Conservation (phyloP, 2,888 invertebrate species). For the Xestia c-nigrum region DNA sequence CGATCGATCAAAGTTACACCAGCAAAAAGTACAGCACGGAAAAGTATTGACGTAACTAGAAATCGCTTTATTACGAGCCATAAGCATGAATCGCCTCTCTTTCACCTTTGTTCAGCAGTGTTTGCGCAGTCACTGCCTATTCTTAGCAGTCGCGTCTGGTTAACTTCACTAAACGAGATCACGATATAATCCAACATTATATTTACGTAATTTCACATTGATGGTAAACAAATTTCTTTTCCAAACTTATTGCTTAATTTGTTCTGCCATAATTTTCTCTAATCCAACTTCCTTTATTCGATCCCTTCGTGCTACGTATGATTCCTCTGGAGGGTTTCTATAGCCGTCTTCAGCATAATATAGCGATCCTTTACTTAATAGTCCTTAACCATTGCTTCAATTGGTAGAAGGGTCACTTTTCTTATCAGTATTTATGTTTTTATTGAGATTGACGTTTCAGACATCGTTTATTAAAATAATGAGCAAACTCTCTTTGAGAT, state of each 20-base stretch:
- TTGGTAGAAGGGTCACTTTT: conserved; percentile 35
- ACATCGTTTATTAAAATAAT: conserved; percentile 58
- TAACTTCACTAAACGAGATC: conserved; percentile 65
- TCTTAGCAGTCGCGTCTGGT: conserved; percentile 63
- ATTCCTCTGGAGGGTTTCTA: conserved; percentile 13
- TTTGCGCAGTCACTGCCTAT: conserved; percentile 71
- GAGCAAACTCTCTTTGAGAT: conserved; percentile 53
- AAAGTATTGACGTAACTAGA: conserved; percentile 68
- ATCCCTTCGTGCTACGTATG: conserved; percentile 27
- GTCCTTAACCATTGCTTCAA: conserved; percentile 28
- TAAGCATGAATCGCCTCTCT: conserved; percentile 64
- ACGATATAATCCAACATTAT: conserved; percentile 57
- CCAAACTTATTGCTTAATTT: conserved; percentile 18
- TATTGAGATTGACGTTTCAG: conserved; percentile 64
- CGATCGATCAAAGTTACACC: conserved; percentile 29
- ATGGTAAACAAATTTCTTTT: conserved; percentile 24
- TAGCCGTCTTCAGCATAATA: conserved; percentile 16
- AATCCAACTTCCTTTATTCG: conserved; percentile 40
- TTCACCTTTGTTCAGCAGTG: conserved; percentile 68
- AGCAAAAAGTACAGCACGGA: conserved; percentile 33
- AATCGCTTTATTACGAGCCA: conserved; percentile 66
- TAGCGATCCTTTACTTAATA: conserved; percentile 16
- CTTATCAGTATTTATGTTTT: conserved; percentile 50
- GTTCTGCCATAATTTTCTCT: conserved; percentile 15
- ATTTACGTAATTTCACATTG: conserved; percentile 56